A percentile compares a stretch with the other conserved stretches of the same genome.
phyloP scores from a whole-genome alignment of 2,113 vertebrate genomes.

The Tenrec ecaudatus region DNA sequence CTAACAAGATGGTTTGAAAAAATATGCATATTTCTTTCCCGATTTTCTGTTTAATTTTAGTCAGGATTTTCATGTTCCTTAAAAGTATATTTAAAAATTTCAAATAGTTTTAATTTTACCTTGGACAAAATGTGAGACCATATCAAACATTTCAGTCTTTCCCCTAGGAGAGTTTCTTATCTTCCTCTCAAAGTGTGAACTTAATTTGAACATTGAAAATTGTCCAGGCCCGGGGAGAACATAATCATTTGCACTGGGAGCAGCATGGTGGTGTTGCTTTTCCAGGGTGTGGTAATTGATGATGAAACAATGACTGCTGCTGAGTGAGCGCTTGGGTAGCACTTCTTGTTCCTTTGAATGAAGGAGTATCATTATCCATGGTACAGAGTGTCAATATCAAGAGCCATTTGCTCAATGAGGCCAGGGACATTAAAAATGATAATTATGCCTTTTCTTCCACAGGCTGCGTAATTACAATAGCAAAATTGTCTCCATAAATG shows the following conservation, averaged over 20 bases:
- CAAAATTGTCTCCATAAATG: constrained; percentile 64
- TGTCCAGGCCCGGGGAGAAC: constrained; percentile 27
- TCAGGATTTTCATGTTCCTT: neutral
- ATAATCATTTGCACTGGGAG: constrained; percentile 57
- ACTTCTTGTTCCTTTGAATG: constrained; percentile 71
- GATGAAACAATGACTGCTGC: constrained; percentile 74
- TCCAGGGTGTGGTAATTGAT: constrained; percentile 67
- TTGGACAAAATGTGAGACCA: constrained; percentile 50
- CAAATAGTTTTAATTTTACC: constrained; percentile 37
- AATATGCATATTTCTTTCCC: too few relatives aligned
- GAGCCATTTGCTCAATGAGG: constrained; percentile 66
- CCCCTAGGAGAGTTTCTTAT: neutral
- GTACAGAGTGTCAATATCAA: constrained; percentile 78
- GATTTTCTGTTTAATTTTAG: neutral
- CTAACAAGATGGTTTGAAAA: too few relatives aligned
- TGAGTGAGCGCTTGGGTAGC: constrained; percentile 56
- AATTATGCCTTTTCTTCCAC: constrained; percentile 66
- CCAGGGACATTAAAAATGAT: constrained; percentile 65
- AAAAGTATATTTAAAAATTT: constrained; percentile 57
- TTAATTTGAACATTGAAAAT: constrained; percentile 63
- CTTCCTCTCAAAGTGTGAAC: constrained; percentile 49
- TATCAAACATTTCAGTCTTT: constrained; percentile 32
- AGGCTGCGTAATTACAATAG: constrained; percentile 69
- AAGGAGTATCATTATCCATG: constrained; percentile 73
- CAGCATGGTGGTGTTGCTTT: constrained; percentile 25